These are phyloP conservation scores for Rhogogaster chlorosoma DNA, from an alignment of 2,888 invertebrate genomes.

Conservation along the genomic window DNA sequence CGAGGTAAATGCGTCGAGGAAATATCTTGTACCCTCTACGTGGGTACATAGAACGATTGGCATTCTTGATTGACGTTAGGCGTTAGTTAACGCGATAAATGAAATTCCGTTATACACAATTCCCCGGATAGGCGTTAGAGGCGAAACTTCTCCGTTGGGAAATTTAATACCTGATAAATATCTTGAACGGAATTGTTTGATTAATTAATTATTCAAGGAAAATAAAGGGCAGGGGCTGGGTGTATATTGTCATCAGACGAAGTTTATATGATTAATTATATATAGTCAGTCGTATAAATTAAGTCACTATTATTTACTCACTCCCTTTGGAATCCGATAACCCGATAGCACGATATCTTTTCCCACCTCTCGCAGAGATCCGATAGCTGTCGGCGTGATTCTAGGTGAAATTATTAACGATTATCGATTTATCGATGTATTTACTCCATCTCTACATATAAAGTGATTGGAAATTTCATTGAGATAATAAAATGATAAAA, in stretches of 20 bases:
- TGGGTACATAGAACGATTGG: neutral
- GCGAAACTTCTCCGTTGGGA: neutral
- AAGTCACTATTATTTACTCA: constrained; percentile 59
- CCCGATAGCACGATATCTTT: constrained; percentile 73
- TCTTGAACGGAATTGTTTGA: neutral
- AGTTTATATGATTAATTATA: neutral
- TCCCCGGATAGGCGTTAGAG: neutral
- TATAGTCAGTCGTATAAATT: neutral
- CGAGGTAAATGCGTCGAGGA: neutral
- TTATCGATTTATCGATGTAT: neutral
- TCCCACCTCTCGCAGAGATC: constrained; percentile 62
- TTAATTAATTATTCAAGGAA: neutral
- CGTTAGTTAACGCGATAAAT: neutral
- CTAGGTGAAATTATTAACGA: neutral
- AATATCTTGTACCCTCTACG: neutral
- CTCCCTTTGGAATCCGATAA: constrained; percentile 75
- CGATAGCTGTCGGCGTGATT: constrained; percentile 67
- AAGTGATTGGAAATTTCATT: neutral
- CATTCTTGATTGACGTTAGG: neutral
- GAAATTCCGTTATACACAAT: neutral
- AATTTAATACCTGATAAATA: neutral
- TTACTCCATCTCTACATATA: neutral
- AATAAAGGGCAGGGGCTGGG: neutral
- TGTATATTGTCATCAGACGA: neutral
- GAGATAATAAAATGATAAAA: neutral